Conservation (phyloP, 2,113 vertebrate species). For the Thunnus thynnus region DNA sequence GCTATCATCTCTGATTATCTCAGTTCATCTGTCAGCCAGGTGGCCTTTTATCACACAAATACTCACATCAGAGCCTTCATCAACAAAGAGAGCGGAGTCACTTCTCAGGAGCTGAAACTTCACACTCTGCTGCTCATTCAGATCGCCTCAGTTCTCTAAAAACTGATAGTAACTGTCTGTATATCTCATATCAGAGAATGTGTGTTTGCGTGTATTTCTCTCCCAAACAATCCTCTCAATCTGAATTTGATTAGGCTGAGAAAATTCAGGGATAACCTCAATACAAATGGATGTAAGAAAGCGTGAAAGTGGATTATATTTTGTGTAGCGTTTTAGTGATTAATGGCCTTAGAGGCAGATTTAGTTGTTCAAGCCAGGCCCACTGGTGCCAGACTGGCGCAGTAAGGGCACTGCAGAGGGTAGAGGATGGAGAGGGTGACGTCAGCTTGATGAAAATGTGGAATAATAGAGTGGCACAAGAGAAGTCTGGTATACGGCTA, state of each 20-base stretch:
- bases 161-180: not conserved
- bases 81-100: not conserved
- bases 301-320: constrained; percentile 69
- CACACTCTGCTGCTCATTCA: not conserved
- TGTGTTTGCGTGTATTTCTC: not conserved
- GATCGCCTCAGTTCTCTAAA: constrained; percentile 4
- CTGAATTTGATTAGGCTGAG: constrained; percentile 55
- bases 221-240: constrained; percentile 31
- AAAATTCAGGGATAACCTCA: constrained; percentile 52
- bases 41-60: constrained; percentile 47
- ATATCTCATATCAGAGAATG: not conserved
- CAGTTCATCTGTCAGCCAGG: constrained; percentile 35
- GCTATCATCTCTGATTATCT: constrained; percentile 17
- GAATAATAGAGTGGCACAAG: constrained; percentile 25
- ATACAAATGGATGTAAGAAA: constrained; percentile 58
- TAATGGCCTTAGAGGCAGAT: constrained; percentile 56
- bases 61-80: constrained; percentile 7
- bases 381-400: constrained; percentile 62
- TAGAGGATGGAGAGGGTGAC: constrained; percentile 20
- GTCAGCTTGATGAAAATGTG: constrained; percentile 32
- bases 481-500: not conserved
- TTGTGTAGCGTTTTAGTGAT: constrained; percentile 57
- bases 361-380: constrained; percentile 37
- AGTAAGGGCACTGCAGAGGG: constrained; percentile 9
- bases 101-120: not conserved